Conservation (phyloP, 2,113 vertebrate species). For the Gadus chalcogrammus region DNA sequence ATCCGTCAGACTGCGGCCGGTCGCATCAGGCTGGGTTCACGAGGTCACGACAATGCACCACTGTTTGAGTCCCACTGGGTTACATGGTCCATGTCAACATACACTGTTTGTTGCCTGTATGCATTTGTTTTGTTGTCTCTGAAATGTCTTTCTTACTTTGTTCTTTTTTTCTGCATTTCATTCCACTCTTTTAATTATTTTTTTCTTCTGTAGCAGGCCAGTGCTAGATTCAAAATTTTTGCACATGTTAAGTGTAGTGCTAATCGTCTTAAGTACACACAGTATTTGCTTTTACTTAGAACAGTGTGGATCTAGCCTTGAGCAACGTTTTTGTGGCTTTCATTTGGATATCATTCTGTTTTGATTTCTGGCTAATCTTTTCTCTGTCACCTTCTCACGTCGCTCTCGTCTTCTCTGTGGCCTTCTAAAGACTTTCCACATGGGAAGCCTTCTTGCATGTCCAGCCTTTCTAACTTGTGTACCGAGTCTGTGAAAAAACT, state of each 20-base stretch:
- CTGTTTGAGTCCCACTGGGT: neutral
- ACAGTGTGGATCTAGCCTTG: neutral
- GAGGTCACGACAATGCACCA: neutral
- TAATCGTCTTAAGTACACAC: neutral
- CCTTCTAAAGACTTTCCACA: conserved; percentile 80
- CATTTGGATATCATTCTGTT: neutral
- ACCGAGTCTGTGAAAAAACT: conserved; percentile 90
- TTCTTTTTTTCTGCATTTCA: conserved; percentile 20
- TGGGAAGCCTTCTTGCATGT: conserved; percentile 82
- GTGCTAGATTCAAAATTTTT: conserved; percentile 12
- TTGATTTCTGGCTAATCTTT: conserved; percentile 36
- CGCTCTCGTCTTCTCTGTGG: conserved; percentile 68
- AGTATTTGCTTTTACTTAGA: too few species aligned
- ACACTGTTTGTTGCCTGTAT: neutral
- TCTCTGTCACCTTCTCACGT: conserved; percentile 67
- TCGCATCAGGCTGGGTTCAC: too few species aligned
- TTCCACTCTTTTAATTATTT: neutral
- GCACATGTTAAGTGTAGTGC: neutral
- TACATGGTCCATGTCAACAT: neutral
- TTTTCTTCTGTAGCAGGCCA: neutral
- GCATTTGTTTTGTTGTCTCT: conserved; percentile 26
- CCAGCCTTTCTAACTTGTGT: conserved; percentile 74
- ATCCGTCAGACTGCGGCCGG: too few species aligned
- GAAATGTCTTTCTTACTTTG: conserved; percentile 12
- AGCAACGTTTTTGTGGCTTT: neutral